These are phyloP conservation scores for Myoxocephalus aenaeus DNA, from an alignment of 2,797 vertebrate species.

Conservation along the genomic window DNA sequence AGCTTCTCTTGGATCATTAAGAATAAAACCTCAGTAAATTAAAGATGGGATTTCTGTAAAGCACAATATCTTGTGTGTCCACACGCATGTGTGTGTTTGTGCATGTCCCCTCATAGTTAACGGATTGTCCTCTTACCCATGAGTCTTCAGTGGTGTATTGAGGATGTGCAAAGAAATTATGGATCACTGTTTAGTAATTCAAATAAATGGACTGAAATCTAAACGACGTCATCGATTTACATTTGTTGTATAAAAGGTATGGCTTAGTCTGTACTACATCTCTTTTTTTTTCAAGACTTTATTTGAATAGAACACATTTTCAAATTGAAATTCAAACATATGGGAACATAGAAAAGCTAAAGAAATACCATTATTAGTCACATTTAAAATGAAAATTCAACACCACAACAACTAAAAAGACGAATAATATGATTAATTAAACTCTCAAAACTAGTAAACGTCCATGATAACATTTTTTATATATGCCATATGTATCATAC, in stretches of 20 bases:
- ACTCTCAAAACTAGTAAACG: constrained; percentile 32
- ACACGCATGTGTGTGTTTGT: constrained; percentile 48
- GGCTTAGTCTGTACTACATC: not conserved
- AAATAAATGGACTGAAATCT: constrained; percentile 74
- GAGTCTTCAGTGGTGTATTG: constrained; percentile 52
- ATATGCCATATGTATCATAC: constrained; percentile 9
- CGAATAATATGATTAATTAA: constrained; percentile 37
- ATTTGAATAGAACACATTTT: constrained; percentile 64
- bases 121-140: constrained; percentile 50
- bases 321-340: constrained; percentile 65
- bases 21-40: constrained; percentile 49
- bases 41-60: constrained; percentile 67
- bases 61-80: constrained; percentile 72
- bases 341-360: constrained; percentile 31
- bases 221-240: not conserved
- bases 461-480: constrained; percentile 1
- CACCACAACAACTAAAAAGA: constrained; percentile 51
- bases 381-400: constrained; percentile 43
- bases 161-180: constrained; percentile 62
- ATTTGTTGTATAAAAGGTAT: not conserved
- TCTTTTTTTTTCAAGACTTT: constrained; percentile 59
- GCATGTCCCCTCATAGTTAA: constrained; percentile 78
- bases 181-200: constrained; percentile 67
- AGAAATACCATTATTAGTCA: constrained; percentile 11
- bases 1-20: constrained; percentile 48